These are phyloP conservation scores for Melinaea marsaeus DNA, from an alignment of 2,888 invertebrate genomes.

Conservation along the genomic window DNA sequence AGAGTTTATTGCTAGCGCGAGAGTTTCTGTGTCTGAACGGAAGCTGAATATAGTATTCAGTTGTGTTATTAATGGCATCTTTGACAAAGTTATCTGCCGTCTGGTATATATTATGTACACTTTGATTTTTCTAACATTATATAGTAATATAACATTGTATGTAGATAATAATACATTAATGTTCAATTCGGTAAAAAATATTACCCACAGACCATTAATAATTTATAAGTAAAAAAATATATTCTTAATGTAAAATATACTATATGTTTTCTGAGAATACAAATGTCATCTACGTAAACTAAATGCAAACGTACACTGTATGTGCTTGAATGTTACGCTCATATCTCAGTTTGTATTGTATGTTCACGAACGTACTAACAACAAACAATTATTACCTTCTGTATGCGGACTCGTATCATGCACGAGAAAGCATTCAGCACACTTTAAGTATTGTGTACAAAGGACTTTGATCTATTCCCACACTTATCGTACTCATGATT, in stretches of 20 bases:
- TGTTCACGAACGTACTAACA: conserved; percentile 10
- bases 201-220: too few relatives aligned
- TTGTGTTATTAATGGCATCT: conserved; percentile 42
- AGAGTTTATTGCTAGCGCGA: conserved; percentile 67
- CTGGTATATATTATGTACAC: neutral
- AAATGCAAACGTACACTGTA: conserved; percentile 23
- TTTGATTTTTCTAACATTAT: too few relatives aligned
- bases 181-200: too few relatives aligned
- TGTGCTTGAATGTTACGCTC: conserved; percentile 23
- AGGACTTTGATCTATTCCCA: conserved; percentile 10
- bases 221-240: neutral
- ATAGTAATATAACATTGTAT: too few relatives aligned
- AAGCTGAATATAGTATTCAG: conserved; percentile 42
- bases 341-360: conserved; percentile 25
- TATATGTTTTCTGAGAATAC: conserved; percentile 11
- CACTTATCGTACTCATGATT: conserved; percentile 1
- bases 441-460: conserved; percentile 21
- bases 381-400: conserved; percentile 30
- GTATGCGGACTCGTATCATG: conserved; percentile 26
- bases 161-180: too few relatives aligned
- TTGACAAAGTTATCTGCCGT: conserved; percentile 13
- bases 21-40: conserved; percentile 54
- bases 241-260: neutral
- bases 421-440: conserved; percentile 23
- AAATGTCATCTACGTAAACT: conserved; percentile 16